Evolutionary conservation across 2,113 vertebrate species (phyloP), one percentile per base, ranked within the genome.

Genomic region (Plectropomus leopardus): DNA sequence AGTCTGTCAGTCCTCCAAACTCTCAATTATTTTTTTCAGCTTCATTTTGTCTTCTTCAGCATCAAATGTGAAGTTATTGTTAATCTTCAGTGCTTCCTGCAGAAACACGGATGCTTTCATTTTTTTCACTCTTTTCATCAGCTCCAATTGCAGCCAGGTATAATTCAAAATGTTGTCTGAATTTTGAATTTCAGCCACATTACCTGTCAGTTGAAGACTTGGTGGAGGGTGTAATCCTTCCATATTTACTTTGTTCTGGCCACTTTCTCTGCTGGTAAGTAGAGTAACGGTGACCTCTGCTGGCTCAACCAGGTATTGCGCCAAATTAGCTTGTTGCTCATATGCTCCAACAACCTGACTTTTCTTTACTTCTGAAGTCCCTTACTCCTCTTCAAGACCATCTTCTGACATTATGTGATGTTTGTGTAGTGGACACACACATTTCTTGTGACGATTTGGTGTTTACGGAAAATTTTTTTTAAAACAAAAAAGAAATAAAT

Each of bases 1-100:
- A 32, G 32, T 61, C 44, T 40, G n/a, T 68, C 26, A 68, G 44
- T 4, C 30, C 64, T 36, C 53, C 63, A 34, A 68, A 59, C 15
- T 77, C 54, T 47, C 50, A 2, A 72, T 55, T 50, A 65, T 72
- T 7, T 26, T 48, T 1, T 26, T 3, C 7, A 80, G 13, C 8
- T 72, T 80, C 28, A 63, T 23, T 26, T 6, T 2, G 21, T 79
- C 58, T 10, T 0, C 50, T n/a, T 19, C 58, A 48, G 7, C 36
- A 34, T 9, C 36, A 47, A 64, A 58, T 3, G 17, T 13, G 14
- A 76, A 65, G 21, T 47, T 44, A 24, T 55, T 55, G 11, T 76
- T 66, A 0, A 66, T 50, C 32, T 66, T 36, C 0, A 76, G 1
- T 5, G 61, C 58, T 0, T 72, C 68, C 0, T 79, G 58, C 6